These are phyloP conservation scores for Poeciliopsis infans DNA, from an alignment of 2,797 vertebrate species.

Conservation along the genomic window DNA sequence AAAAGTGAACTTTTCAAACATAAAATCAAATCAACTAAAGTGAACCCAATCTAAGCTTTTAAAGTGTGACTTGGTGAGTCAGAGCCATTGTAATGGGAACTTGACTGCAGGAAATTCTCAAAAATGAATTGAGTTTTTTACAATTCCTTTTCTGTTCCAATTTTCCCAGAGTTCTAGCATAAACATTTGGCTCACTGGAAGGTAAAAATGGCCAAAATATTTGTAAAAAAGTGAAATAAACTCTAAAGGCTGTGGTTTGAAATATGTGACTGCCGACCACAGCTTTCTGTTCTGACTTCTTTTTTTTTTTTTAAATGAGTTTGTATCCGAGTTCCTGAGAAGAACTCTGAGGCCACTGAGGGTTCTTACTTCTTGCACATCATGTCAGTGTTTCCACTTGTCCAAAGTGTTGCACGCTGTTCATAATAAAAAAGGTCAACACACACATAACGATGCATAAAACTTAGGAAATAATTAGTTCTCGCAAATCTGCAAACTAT, in stretches of 20 bases:
- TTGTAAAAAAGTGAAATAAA: not conserved
- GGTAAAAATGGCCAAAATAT: not conserved
- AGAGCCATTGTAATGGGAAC: not conserved
- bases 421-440: not conserved
- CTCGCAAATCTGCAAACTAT: slow-evolving; percentile 1
- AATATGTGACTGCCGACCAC: not conserved
- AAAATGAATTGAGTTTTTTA: not conserved
- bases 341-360: not conserved
- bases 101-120: not conserved
- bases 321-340: not conserved
- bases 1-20: not conserved
- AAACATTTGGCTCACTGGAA: not conserved
- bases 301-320: not conserved
- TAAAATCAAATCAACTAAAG: not conserved
- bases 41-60: not conserved
- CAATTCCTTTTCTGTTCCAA: not conserved
- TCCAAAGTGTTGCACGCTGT: not conserved
- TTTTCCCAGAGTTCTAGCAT: not conserved
- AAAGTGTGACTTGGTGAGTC: not conserved
- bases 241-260: not conserved
- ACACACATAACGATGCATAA: not conserved
- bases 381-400: not conserved
- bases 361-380: not conserved
- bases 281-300: slow-evolving; percentile 12
- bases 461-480: not conserved